Conservation (phyloP, 1,140 invertebrate species). For the Calliopsis andreniformis region DNA sequence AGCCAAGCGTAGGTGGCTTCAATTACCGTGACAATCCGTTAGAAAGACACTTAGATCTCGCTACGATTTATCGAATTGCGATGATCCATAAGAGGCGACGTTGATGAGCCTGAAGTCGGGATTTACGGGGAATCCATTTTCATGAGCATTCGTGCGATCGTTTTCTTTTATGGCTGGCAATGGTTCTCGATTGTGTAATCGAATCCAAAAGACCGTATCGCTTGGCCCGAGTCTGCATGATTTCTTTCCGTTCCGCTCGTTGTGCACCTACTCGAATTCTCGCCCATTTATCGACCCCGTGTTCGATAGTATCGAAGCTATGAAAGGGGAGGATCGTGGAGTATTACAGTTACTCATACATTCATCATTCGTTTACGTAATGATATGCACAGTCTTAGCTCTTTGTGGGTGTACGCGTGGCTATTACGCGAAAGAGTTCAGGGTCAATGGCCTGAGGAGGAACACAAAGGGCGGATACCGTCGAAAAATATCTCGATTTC, state of each 20-base stretch:
- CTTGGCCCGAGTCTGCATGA: not conserved
- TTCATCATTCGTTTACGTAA: conserved; percentile 54
- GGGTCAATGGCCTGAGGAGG: conserved; percentile 57
- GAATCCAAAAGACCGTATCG: conserved; percentile 13
- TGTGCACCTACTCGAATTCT: conserved; percentile 9
- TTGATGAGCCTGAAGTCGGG: conserved; percentile 26
- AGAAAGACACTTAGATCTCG: conserved; percentile 34
- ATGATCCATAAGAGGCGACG: conserved; percentile 18
- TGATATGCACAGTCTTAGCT: conserved; percentile 2
- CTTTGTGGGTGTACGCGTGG: conserved; percentile 44
- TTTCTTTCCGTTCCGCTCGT: not conserved
- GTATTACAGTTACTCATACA: conserved; percentile 50
- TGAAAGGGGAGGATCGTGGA: not conserved
- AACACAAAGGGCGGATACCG: conserved; percentile 47
- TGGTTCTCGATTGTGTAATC: conserved; percentile 11
- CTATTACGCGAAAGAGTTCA: conserved; percentile 55
- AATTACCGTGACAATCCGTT: conserved; percentile 49
- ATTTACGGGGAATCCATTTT: conserved; percentile 19
- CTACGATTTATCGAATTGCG: conserved; percentile 38
- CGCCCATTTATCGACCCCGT: conserved; percentile 21
- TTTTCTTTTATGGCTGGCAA: conserved; percentile 39
- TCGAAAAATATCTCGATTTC: conserved; percentile 53
- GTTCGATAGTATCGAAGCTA: conserved; percentile 21
- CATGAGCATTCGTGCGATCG: conserved; percentile 27
- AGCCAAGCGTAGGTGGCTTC: conserved; percentile 57